These are phyloP conservation scores for Bimastos eiseni DNA, from an alignment of 2,888 invertebrate genomes.

Conservation along the genomic window DNA sequence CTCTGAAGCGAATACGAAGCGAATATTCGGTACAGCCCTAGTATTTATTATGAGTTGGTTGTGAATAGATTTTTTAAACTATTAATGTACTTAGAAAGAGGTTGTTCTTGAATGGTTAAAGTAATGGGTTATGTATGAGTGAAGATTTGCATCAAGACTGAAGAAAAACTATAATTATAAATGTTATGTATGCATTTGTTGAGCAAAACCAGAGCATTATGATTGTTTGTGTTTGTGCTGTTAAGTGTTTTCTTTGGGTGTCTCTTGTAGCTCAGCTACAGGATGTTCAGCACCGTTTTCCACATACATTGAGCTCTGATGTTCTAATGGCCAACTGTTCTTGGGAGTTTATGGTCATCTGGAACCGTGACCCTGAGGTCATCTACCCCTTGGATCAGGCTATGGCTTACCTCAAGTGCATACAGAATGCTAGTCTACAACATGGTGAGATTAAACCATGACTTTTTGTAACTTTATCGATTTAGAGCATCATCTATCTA, in stretches of 20 bases:
- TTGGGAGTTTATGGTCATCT: conserved; percentile 86
- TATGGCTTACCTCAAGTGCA: conserved; percentile 71
- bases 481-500: too few species aligned
- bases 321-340: conserved; percentile 81
- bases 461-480: not conserved
- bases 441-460: conserved; percentile 65
- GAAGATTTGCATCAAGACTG: not conserved
- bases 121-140: not conserved
- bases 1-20: too few species aligned
- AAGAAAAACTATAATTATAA: not conserved
- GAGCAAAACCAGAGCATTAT: not conserved
- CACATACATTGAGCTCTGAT: conserved; percentile 79
- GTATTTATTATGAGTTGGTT: too few species aligned
- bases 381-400: conserved; percentile 74
- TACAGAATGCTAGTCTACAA: conserved; percentile 71
- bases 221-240: not conserved
- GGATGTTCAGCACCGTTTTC: conserved; percentile 72
- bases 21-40: too few species aligned
- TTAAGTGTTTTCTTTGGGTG: not conserved
- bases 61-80: too few species aligned
- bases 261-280: conserved; percentile 50
- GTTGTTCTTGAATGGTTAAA: not conserved
- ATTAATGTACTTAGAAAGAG: not conserved
- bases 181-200: not conserved
- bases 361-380: conserved; percentile 68